A percentile compares a stretch with the other conserved stretches of the same genome.
Evolutionary conservation across 2,113 vertebrate species (phyloP).

Genomic region (Crocuta crocuta): DNA sequence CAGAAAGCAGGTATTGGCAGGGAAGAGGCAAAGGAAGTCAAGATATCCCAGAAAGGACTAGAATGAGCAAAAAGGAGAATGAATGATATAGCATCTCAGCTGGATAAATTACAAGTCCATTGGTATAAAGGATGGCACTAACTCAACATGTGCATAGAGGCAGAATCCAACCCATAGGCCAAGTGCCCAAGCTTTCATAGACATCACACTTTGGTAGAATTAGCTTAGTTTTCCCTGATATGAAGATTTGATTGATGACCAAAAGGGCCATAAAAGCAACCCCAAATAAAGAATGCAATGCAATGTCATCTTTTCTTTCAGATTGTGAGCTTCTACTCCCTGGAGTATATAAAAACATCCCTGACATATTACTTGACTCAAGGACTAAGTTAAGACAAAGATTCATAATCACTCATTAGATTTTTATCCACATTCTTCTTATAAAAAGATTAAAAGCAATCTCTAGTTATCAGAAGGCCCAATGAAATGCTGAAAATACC

Average conservation of each 20-base stretch:
- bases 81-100: not conserved
- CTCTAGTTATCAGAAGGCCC: not conserved
- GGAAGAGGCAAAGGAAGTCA: not conserved
- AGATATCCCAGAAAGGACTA: not conserved
- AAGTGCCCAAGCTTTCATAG: not conserved
- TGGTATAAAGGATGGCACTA: not conserved
- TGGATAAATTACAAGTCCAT: not conserved
- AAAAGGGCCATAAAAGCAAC: not conserved
- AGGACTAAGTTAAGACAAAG: not conserved
- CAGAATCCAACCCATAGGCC: not conserved
- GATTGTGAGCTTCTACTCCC: not conserved
- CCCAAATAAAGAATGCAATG: not conserved
- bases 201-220: not conserved
- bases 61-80: not conserved
- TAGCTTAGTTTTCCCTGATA: not conserved
- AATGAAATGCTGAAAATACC: not conserved
- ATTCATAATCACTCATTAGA: not conserved
- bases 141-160: not conserved
- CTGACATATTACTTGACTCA: conserved; percentile 43
- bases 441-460: not conserved
- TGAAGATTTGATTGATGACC: not conserved
- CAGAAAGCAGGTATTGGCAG: not conserved
- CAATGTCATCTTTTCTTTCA: conserved; percentile 12
- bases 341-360: not conserved
- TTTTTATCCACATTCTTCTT: not conserved